Conservation (phyloP, 2,797 vertebrate species). For the Epinephelus awoara region DNA sequence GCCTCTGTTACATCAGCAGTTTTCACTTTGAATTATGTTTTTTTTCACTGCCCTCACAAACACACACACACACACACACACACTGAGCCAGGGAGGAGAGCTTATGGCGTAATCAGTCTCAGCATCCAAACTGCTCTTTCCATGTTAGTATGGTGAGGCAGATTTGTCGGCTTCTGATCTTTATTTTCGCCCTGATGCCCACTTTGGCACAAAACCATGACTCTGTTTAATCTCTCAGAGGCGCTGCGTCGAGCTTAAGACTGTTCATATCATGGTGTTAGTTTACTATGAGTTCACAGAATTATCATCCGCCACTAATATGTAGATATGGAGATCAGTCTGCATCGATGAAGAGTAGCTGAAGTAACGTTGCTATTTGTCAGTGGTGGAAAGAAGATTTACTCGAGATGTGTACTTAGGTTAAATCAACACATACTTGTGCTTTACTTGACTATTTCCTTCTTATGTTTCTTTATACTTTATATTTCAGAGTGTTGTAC, state of each 20-base stretch:
- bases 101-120: conserved; percentile 64
- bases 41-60: conserved; percentile 19
- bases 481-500: too few relatives aligned
- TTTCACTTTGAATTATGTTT: conserved; percentile 58
- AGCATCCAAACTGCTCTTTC: conserved; percentile 50
- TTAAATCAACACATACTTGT: too few relatives aligned
- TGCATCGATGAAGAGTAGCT: neutral
- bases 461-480: too few relatives aligned
- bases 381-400: too few relatives aligned
- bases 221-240: conserved; percentile 33
- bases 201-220: conserved; percentile 34
- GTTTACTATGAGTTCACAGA: neutral
- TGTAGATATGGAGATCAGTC: neutral
- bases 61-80: conserved; percentile 23
- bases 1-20: conserved; percentile 66
- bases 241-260: neutral
- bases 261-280: neutral
- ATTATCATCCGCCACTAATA: neutral
- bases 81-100: neutral
- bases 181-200: conserved; percentile 32
- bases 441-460: too few relatives aligned
- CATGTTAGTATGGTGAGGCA: conserved; percentile 31
- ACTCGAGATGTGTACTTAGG: too few relatives aligned
- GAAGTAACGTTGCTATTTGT: neutral
- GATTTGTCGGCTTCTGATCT: conserved; percentile 46